Base-by-base conservation (phyloP, 92 coral and sea anemone species). In the Phenganax subtilis region DNA sequence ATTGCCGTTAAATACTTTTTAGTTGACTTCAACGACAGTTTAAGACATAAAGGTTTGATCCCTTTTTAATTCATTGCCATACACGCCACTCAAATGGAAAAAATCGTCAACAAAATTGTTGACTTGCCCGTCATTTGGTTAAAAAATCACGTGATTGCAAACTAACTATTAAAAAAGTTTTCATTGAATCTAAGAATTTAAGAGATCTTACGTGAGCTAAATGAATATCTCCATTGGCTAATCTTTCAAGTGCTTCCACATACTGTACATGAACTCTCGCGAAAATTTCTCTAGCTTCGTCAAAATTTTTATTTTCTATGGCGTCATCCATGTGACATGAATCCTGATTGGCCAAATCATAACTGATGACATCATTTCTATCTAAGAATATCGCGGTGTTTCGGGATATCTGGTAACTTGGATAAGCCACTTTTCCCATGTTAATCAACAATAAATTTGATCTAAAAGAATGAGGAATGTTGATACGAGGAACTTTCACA, bases 311-410 rank as follows among this genome's bases (percentile, higher is more conserved):
- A 29, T 53, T 84, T 60, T 90, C 98, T 9, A 94, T 86, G 6
- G 94, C 91, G 53, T 82, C 76, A 37, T 75, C 86, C 98, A 94
- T 92, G 51, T 87, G 92, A 58, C 92, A 92, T 62, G 90, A 88
- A 47, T 90, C 91, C 69, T 90, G 97, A 77, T 80, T 87, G 10
- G 98, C 98, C 63, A 77, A 76, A 4, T 91, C 86, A 85, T 86
- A 94, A 27, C 55, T 77, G 7, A 94, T 73, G 85, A 94, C 75
- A 31, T 88, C 88, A 29, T 92, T 89, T 8, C 98, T 87, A 51
- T 86, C 77, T 58, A 75, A 76, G 57, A 92, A 92, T 64, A 94
- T 89, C 10, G 87, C 84, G 16, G 82, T 82, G 20, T 88, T 85
- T 69, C 92, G 87, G 72, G 84, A 86, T 61, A 94, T 86, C 54